These are phyloP conservation scores for Podiceps cristatus DNA, from an alignment of 2,113 vertebrate species.

Conservation along the genomic window DNA sequence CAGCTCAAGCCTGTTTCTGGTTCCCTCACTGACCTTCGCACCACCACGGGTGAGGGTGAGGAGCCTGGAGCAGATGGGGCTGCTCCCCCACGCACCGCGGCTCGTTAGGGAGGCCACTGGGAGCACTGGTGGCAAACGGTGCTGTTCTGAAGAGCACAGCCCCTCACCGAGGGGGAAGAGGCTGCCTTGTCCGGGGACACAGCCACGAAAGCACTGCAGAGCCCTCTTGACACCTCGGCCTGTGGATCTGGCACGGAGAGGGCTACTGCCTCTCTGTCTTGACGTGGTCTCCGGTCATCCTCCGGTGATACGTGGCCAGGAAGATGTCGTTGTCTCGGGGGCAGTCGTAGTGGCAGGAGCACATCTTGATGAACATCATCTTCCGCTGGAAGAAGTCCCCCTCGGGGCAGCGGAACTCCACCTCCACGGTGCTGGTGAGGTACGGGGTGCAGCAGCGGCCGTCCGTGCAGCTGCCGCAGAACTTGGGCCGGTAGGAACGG, in stretches of 20 bases:
- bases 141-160: not conserved
- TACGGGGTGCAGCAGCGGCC: slow-evolving; percentile 79
- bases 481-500: slow-evolving; percentile 75
- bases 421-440: slow-evolving; percentile 61
- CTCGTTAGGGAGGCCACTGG: not conserved
- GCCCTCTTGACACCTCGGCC: not conserved
- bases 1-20: not conserved
- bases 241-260: not conserved
- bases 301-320: slow-evolving; percentile 66
- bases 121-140: not conserved
- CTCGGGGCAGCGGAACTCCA: slow-evolving; percentile 82
- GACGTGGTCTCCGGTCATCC: slow-evolving; percentile 77
- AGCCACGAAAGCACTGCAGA: not conserved
- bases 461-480: slow-evolving; percentile 79
- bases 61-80: not conserved
- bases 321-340: slow-evolving; percentile 81
- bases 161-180: not conserved
- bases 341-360: slow-evolving; percentile 81
- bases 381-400: slow-evolving; percentile 78
- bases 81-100: fast-evolving
- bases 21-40: not conserved
- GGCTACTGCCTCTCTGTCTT: slow-evolving; percentile 11
- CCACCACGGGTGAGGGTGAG: not conserved
- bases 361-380: slow-evolving; percentile 85
- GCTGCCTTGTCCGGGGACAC: not conserved